These are phyloP conservation scores for Tenthredo mesomela DNA, from an alignment of 2,888 invertebrate species.

Conservation along the genomic window DNA sequence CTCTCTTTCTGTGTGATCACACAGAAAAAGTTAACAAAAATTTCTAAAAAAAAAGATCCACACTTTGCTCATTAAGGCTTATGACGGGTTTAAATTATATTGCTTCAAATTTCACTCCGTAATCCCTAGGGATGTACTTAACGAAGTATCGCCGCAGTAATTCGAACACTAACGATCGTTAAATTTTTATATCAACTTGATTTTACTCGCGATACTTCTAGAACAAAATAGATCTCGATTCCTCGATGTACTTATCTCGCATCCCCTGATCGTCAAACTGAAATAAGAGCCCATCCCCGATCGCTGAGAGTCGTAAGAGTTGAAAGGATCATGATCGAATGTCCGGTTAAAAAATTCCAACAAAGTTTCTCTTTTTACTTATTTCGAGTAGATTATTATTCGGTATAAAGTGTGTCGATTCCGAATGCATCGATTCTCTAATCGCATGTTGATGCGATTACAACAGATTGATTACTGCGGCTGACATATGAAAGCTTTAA, in stretches of 20 bases:
- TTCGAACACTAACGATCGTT: slow-evolving; percentile 8
- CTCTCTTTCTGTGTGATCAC: neutral
- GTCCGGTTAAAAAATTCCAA: neutral
- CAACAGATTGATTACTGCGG: neutral
- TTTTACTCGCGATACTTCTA: too few species aligned
- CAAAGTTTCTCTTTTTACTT: neutral
- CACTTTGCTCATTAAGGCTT: too few species aligned
- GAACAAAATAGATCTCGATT: too few species aligned
- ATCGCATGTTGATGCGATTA: neutral
- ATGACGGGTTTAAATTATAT: too few species aligned
- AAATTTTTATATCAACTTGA: neutral
- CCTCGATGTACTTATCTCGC: neutral
- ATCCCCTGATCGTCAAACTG: neutral
- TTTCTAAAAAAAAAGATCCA: neutral
- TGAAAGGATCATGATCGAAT: neutral
- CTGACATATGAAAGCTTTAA: neutral
- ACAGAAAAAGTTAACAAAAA: neutral
- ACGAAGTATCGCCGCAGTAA: neutral
- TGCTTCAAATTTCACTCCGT: neutral
- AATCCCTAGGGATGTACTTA: neutral
- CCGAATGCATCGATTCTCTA: neutral
- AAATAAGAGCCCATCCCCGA: neutral
- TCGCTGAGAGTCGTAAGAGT: too few species aligned
- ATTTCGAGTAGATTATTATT: neutral
- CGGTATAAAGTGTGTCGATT: neutral